phyloP scores from a whole-genome alignment of 2,797 vertebrate species.

The Carduelis carduelis region DNA sequence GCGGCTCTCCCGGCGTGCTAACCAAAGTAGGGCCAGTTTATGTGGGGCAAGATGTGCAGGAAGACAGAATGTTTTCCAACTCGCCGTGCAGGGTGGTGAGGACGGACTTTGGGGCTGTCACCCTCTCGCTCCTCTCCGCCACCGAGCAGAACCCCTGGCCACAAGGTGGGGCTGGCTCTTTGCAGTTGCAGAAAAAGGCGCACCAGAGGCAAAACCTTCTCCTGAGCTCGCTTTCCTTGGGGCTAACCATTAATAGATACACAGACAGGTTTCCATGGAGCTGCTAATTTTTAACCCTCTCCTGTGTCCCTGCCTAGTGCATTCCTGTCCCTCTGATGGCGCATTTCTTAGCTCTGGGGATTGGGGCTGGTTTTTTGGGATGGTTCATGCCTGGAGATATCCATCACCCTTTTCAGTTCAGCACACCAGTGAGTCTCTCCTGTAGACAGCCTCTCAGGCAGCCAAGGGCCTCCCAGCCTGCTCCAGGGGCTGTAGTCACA shows the following conservation, averaged over 20 bases:
- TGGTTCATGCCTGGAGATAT: neutral
- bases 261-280: neutral
- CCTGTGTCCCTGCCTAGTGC: neutral
- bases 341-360: accelerated
- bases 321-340: accelerated
- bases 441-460: neutral
- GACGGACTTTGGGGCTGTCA: accelerated
- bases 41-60: neutral
- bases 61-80: neutral
- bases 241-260: neutral
- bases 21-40: neutral
- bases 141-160: neutral
- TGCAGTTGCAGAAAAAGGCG: neutral
- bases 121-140: accelerated
- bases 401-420: neutral
- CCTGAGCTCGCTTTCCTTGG: neutral
- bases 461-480: neutral
- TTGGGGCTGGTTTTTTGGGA: neutral
- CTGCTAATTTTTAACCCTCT: neutral
- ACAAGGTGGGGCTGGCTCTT: slow-evolving; percentile 56
- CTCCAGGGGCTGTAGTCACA: neutral
- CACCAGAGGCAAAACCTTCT: neutral
- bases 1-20: neutral
- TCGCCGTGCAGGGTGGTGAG: accelerated
- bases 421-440: neutral